These are phyloP conservation scores for Pantherophis alleghaniensis DNA, from an alignment of 2,797 vertebrate species.

Conservation along the genomic window DNA sequence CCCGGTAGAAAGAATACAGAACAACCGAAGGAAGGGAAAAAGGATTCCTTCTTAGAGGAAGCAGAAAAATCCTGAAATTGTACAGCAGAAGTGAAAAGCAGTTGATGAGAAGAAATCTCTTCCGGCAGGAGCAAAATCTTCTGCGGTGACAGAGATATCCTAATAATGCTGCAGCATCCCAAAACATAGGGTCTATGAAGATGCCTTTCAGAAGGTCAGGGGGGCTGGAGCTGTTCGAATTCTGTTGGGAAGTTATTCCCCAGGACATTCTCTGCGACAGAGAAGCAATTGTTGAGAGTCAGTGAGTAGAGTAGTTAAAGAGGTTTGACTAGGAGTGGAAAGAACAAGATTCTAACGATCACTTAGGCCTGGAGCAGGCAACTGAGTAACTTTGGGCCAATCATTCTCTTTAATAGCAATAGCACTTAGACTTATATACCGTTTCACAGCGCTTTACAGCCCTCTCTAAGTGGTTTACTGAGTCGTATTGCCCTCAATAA, in stretches of 20 bases:
- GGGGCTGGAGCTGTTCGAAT: not conserved
- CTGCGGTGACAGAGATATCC: constrained; percentile 26
- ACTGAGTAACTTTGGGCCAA: not conserved
- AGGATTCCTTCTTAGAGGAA: constrained; percentile 75
- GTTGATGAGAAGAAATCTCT: constrained; percentile 74
- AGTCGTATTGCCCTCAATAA: no score
- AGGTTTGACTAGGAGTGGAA: not conserved
- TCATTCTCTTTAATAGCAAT: not conserved
- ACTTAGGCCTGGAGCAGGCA: not conserved
- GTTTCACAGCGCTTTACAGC: no score
- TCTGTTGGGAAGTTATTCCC: not conserved
- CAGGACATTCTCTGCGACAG: not conserved
- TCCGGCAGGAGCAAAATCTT: constrained; percentile 68
- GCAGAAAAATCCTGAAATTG: constrained; percentile 77
- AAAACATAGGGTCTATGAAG: constrained; percentile 44
- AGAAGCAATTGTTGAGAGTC: not conserved
- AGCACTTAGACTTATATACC: no score
- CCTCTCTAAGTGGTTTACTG: no score
- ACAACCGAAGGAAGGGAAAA: constrained; percentile 75
- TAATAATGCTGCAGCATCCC: constrained; percentile 34
- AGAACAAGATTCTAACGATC: not conserved
- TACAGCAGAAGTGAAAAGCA: constrained; percentile 77
- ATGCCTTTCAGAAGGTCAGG: not conserved
- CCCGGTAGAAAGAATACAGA: constrained; percentile 74
- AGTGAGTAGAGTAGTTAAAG: not conserved